Evolutionary conservation across 2,888 invertebrate species (phyloP), one percentile per base, ranked within the genome.

Genomic region (Ophion obscuratus): DNA sequence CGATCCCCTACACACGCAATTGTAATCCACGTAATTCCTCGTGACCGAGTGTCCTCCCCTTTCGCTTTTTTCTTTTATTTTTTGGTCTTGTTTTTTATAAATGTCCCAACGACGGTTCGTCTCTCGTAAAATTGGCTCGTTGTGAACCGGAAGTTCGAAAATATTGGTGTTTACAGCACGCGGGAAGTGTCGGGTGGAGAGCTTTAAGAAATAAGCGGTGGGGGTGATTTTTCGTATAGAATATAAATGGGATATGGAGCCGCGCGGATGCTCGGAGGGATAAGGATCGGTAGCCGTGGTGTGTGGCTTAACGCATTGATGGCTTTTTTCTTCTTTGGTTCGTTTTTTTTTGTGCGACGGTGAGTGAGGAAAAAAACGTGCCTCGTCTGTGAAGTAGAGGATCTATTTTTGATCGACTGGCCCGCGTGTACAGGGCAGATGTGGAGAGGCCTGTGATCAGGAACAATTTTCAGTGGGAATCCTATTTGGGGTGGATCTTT

Each of bases 301-400:
- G 40, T 14, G 53, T 53, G 53, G 53, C 14, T 53, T 53, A 53
- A 53, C 53, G 53, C 53, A 53, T 53, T 14, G 57, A 74, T 81
- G 74, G 78, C 62, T 17, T 9, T 61, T 24, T 31, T 74, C 64
- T 57, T 2, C 7, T 57, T 20, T 27, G 59, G n/a, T 40, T 31
- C 31, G 74, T 57, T 57, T 73, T 64, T 78, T 66, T 78, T 68
- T 85, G 59, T 57, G 61, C 47, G 2, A 53, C 44, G 59, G 10
- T 14, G n/a, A 76, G 14, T n/a, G 24, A 14, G 57, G n/a, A 73
- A 27, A 53, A 44, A 53, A 68, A 85, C 77, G 74, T 81, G 78
- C 73, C 74, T 74, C 14, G 81, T 85, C 78, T 47, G 20, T 44
- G 59, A 61, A 57, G 36, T 75, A n/a, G 53, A 74, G 70, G 78